phyloP scores from a whole-genome alignment of 2,113 vertebrate species.

The Mirounga angustirostris region DNA sequence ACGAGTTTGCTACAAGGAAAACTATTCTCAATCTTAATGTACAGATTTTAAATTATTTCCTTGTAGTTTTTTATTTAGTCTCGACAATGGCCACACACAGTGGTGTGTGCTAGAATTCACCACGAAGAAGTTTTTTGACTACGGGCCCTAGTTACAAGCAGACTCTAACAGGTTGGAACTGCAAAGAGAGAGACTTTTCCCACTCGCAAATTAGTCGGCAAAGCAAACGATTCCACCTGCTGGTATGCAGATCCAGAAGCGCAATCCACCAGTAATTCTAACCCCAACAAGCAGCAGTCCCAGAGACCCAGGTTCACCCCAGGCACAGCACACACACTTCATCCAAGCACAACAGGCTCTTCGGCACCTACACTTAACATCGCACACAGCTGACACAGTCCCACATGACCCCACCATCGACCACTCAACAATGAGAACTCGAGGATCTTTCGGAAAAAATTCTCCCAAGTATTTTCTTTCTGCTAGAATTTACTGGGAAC shows the following conservation, averaged over 20 bases:
- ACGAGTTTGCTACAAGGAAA: background rate
- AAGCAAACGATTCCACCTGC: slow-evolving; percentile 77
- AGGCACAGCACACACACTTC: background rate
- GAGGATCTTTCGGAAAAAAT: slow-evolving; percentile 60
- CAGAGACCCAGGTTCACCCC: background rate
- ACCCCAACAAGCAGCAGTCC: slow-evolving; percentile 44
- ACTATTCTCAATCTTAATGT: background rate
- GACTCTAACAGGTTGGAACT: slow-evolving; percentile 85
- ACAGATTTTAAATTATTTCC: slow-evolving; percentile 20
- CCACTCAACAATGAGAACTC: slow-evolving; percentile 27
- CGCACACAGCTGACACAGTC: background rate
- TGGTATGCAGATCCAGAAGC: slow-evolving; percentile 73
- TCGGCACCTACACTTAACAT: background rate
- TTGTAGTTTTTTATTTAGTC: background rate
- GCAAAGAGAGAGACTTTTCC: slow-evolving; percentile 75
- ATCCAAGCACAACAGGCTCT: background rate
- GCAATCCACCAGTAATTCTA: slow-evolving; percentile 4
- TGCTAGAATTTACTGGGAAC: slow-evolving; percentile 69
- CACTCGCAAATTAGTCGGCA: slow-evolving; percentile 70
- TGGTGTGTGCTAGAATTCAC: background rate
- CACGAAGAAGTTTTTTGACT: slow-evolving; percentile 76
- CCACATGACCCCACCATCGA: background rate
- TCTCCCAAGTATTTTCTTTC: slow-evolving; percentile 54
- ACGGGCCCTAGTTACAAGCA: slow-evolving; percentile 77
- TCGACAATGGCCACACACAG: background rate